Evolutionary conservation across 2,113 vertebrate genomes (phyloP).

Genomic region (Todiramphus chloris): DNA sequence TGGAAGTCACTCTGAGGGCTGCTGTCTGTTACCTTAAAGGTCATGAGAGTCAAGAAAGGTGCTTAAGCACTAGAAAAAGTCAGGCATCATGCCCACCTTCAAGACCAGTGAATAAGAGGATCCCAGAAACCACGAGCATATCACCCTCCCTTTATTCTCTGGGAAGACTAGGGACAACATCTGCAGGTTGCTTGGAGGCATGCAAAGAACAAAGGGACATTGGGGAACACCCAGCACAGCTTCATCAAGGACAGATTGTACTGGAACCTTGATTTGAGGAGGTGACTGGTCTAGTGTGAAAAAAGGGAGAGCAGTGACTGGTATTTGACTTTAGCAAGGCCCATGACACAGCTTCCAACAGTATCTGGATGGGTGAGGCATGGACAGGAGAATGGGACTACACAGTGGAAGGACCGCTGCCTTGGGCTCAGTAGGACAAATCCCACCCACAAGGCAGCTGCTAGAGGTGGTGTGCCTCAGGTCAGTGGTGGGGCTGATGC

Average conservation of each 20-base stretch:
- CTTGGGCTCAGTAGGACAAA: background rate
- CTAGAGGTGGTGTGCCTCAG: background rate
- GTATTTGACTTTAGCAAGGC: background rate
- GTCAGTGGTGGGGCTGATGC: background rate
- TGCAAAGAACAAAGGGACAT: background rate
- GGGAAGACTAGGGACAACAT: background rate
- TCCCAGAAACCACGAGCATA: background rate
- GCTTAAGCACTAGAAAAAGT: background rate
- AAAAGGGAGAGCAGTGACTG: background rate
- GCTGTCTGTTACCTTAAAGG: background rate
- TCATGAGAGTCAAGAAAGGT: background rate
- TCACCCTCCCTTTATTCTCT: background rate
- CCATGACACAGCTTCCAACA: accelerated
- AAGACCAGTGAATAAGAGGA: background rate
- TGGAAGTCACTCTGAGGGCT: background rate
- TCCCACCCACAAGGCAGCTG: accelerated
- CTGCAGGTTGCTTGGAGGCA: background rate
- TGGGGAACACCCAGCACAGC: background rate
- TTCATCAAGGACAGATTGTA: background rate
- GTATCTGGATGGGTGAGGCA: background rate
- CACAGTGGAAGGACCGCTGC: too few species aligned
- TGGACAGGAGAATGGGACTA: too few species aligned
- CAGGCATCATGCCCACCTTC: background rate
- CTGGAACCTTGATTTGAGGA: background rate
- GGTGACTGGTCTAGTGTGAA: background rate